Base-by-base conservation (phyloP, 1,140 invertebrate genomes). In the Drosophila murphyi region DNA sequence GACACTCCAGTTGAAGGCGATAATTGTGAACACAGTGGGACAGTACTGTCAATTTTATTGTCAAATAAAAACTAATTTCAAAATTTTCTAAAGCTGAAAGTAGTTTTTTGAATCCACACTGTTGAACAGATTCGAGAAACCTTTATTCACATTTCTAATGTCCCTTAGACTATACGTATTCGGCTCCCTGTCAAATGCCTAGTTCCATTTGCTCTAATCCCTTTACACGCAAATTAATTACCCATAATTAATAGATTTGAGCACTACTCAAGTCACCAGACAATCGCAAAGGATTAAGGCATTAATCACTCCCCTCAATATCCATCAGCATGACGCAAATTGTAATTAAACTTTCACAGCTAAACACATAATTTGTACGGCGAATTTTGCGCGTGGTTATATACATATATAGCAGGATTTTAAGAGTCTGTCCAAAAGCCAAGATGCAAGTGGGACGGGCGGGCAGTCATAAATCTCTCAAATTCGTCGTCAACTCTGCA, bases 201-300 rank as follows among this genome's bases (percentile, higher is more conserved):
- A 4, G 8, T 47, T 34, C 31, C 5, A 48, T 35, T 29, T 20
- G 4, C 28, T 34, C n/a, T 50, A 55, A 32, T 65, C 68, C 32
- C 8, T 37, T 10, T 8, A 43, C 47, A 39, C 4, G 35, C 4
- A 68, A 83, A 79, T 80, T 83, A 83, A 83, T 83, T 83, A 65
- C 50, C 47, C 76, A 76, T 76, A 80, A 83, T 83, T 83, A 83
- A 83, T 83, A 83, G 70, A 76, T 83, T 80, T 73, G 74, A 74
- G 39, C 72, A 77, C 80, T 73, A 35, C 63, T 68, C 29, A 52
- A 72, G 55, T 45, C 45, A 31, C 32, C 57, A 69, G 48, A 67
- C 76, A 76, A 72, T 71, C 34, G 28, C 60, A 54, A 63, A 10
- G 59, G 50, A 50, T 63, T 62, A 28, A 37, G 32, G 34, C 68